Conservation (phyloP, 2,797 vertebrate species). For the Streptopelia turtur region DNA sequence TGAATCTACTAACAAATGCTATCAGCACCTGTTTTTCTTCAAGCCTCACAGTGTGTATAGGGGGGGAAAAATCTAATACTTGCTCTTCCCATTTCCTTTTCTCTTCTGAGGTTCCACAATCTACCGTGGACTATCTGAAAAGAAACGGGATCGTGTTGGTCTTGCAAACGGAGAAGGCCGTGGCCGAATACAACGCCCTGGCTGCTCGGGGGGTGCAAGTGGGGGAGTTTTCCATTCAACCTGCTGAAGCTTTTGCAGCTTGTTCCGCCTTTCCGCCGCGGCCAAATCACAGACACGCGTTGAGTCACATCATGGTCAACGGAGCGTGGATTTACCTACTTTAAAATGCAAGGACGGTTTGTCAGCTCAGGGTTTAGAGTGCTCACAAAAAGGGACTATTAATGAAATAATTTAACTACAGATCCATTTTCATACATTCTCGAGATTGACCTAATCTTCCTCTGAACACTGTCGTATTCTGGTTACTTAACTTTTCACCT, state of each 20-base stretch:
- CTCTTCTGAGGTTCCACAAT: slow-evolving; percentile 82
- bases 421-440: not conserved
- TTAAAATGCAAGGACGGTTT: not conserved
- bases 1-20: not conserved
- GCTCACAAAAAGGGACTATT: not conserved
- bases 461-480: not conserved
- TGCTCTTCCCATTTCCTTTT: not conserved
- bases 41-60: not conserved
- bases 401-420: not conserved
- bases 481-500: not conserved
- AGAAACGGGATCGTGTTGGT: slow-evolving; percentile 85
- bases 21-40: not conserved
- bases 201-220: slow-evolving; percentile 84
- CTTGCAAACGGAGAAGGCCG: slow-evolving; percentile 89
- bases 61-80: not conserved
- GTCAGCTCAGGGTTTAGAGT: not conserved
- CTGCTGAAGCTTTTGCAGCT: slow-evolving; percentile 74
- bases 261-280: rapidly evolving
- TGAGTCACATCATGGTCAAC: not conserved
- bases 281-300: not conserved
- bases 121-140: slow-evolving; percentile 88
- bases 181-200: slow-evolving; percentile 89
- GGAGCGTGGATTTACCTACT: rapidly evolving
- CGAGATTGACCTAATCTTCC: not conserved
- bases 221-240: slow-evolving; percentile 96